Conservation (phyloP, 2,797 vertebrate species). For the Calcarius lapponicus region DNA sequence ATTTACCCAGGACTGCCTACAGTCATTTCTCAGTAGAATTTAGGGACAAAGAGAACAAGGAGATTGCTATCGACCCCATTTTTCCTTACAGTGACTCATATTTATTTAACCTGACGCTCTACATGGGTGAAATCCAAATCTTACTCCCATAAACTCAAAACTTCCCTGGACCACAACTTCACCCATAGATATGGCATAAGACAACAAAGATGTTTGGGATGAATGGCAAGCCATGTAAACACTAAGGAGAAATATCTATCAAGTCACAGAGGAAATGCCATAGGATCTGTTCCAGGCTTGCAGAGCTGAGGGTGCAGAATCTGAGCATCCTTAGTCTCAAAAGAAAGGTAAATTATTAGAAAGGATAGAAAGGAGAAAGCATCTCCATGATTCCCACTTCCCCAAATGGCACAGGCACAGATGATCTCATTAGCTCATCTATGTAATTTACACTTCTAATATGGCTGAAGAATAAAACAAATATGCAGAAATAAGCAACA, state of each 20-base stretch:
- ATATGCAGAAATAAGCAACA: slow-evolving; percentile 61
- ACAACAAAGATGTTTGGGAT: background rate
- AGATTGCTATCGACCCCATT: background rate
- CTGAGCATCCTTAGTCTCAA: background rate
- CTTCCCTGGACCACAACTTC: background rate
- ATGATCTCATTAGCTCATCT: slow-evolving; percentile 65
- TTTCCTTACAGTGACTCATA: background rate
- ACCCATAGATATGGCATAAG: background rate
- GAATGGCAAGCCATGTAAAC: background rate
- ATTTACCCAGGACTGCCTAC: background rate
- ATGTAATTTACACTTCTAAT: slow-evolving; percentile 55
- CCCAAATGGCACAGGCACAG: slow-evolving; percentile 1
- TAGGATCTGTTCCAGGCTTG: background rate
- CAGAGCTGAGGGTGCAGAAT: background rate
- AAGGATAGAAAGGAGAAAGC: background rate
- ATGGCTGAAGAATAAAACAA: slow-evolving; percentile 51
- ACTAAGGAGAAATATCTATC: background rate
- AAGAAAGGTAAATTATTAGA: background rate
- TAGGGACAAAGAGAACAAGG: slow-evolving; percentile 8
- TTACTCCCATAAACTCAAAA: background rate
- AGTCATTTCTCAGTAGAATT: background rate
- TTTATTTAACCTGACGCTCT: background rate
- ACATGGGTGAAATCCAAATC: background rate
- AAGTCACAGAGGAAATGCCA: background rate
- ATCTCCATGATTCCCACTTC: slow-evolving; percentile 1